Percentiles rank a stretch among this genome's conserved stretches.
These are phyloP conservation scores for Esperia sulphurella DNA, from an alignment of 2,888 invertebrate species.

Conservation along the genomic window DNA sequence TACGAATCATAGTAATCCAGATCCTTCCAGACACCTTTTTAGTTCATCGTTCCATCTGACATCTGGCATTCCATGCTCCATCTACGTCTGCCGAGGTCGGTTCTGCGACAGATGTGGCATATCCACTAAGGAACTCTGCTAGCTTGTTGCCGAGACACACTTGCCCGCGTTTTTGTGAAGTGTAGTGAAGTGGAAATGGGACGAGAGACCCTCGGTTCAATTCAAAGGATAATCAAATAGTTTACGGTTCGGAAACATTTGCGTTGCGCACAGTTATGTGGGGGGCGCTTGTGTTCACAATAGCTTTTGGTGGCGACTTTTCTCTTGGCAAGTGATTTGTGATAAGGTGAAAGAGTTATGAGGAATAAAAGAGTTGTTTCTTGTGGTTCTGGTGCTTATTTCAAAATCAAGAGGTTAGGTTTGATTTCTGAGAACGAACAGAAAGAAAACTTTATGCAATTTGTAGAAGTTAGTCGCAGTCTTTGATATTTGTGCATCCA, in stretches of 20 bases:
- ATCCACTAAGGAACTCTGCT: background rate
- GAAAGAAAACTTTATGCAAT: too few relatives aligned
- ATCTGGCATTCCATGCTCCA: too few relatives aligned
- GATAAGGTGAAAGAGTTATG: conserved; percentile 16
- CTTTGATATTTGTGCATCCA: too few relatives aligned
- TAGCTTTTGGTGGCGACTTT: conserved; percentile 28
- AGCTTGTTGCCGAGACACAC: background rate
- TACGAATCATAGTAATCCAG: too few relatives aligned
- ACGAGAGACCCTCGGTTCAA: conserved; percentile 46
- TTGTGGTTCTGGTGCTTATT: background rate
- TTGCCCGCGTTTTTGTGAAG: conserved; percentile 20
- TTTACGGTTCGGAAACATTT: conserved; percentile 48
- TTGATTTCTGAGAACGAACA: too few relatives aligned
- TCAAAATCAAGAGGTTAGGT: too few relatives aligned
- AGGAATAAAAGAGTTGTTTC: conserved; percentile 10
- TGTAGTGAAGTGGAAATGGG: conserved; percentile 49
- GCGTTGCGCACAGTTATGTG: conserved; percentile 34
- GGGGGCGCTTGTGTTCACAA: conserved; percentile 36
- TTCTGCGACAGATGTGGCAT: too few relatives aligned
- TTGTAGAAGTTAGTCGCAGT: too few relatives aligned
- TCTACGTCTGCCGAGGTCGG: too few relatives aligned
- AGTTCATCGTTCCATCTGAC: too few relatives aligned
- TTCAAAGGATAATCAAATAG: conserved; percentile 63
- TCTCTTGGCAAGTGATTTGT: conserved; percentile 43
- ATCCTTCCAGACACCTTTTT: too few relatives aligned